Percentiles rank a stretch among this genome's conserved stretches.
These are phyloP conservation scores for Zaprionus obscuricornis DNA, from an alignment of 2,888 invertebrate genomes.

Conservation along the genomic window DNA sequence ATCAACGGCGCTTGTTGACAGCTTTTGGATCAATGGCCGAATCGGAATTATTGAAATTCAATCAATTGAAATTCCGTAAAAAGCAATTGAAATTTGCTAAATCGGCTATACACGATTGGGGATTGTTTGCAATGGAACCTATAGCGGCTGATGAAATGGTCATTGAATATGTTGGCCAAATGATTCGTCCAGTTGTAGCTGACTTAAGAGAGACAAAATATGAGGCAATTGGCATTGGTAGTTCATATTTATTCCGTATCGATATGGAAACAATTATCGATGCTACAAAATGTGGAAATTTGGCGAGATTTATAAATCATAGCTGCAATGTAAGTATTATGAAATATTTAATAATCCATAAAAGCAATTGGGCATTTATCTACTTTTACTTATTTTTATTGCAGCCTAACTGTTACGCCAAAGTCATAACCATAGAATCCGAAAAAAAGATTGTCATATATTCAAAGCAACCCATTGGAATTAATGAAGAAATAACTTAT, in stretches of 20 bases:
- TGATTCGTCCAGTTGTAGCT: slow-evolving; percentile 96
- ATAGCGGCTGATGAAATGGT: slow-evolving; percentile 99
- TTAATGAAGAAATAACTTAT: slow-evolving; percentile 99
- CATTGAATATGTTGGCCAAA: slow-evolving; percentile 99
- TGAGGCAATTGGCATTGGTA: slow-evolving; percentile 98
- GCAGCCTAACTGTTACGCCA: slow-evolving; percentile 99
- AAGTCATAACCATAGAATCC: slow-evolving; percentile 98
- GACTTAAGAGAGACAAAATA: slow-evolving; percentile 98
- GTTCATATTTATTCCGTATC: slow-evolving; percentile 98
- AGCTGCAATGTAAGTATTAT: slow-evolving; percentile 96
- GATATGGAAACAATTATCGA: slow-evolving; percentile 99
- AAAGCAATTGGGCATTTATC: neutral
- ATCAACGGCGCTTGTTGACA: slow-evolving; percentile 95
- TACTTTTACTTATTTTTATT: slow-evolving; percentile 73
- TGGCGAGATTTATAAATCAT: slow-evolving; percentile 99
- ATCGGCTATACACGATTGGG: slow-evolving; percentile 99
- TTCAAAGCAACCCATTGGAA: slow-evolving; percentile 97
- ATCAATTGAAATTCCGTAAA: slow-evolving; percentile 99
- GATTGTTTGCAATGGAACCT: slow-evolving; percentile 98
- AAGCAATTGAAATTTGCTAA: slow-evolving; percentile 99
- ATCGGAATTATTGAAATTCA: slow-evolving; percentile 97
- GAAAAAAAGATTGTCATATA: slow-evolving; percentile 99
- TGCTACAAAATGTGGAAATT: slow-evolving; percentile 98
- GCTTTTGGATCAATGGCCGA: slow-evolving; percentile 96
- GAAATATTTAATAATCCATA: neutral